Evolutionary conservation across 2,888 invertebrate genomes (phyloP).

Genomic region (Microctonus aethiopoides): DNA sequence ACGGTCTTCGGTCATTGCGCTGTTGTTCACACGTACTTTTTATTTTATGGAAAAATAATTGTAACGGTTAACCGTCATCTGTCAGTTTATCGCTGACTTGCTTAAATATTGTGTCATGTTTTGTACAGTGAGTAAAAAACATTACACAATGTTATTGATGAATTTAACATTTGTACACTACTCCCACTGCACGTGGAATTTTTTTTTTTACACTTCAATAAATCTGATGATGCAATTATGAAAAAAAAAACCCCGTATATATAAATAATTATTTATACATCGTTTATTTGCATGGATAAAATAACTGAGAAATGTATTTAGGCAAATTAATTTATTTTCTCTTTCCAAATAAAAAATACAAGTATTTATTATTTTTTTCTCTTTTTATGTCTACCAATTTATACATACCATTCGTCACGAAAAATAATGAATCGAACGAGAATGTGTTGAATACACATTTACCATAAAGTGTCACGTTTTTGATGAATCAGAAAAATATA

Average conservation of each 20-base stretch:
- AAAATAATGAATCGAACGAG: neutral
- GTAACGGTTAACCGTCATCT: slow-evolving; percentile 39
- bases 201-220: neutral
- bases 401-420: neutral
- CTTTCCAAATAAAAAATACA: no score
- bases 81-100: slow-evolving; percentile 27
- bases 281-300: no score
- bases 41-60: slow-evolving; percentile 25
- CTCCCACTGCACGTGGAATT: neutral
- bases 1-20: slow-evolving; percentile 1
- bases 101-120: slow-evolving; percentile 14
- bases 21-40: slow-evolving; percentile 4
- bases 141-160: neutral
- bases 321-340: no score
- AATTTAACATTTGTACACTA: neutral
- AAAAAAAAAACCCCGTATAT: no score
- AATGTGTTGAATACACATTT: neutral
- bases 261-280: no score
- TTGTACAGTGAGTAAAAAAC: neutral
- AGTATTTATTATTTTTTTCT: neutral
- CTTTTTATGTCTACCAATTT: neutral
- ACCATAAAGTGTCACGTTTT: neutral
- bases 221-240: no score
- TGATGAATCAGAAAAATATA: neutral
- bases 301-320: no score